A percentile compares a stretch with the other conserved stretches of the same genome.
Evolutionary conservation across 2,113 vertebrate genomes (phyloP).

Genomic region (Elephas maximus): DNA sequence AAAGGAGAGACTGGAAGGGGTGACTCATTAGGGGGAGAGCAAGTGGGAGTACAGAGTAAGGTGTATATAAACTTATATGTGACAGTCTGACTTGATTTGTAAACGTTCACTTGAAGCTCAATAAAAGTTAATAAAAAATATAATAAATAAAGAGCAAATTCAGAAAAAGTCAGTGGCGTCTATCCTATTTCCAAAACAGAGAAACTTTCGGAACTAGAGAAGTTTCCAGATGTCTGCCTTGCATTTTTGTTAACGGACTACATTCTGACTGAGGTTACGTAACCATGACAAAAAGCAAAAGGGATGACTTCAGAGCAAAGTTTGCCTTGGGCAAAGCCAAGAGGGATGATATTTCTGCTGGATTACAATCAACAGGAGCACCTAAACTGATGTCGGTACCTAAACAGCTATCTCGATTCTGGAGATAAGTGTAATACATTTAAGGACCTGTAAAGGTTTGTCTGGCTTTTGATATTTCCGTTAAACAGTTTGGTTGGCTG

Average conservation of each 20-base stretch:
- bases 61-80: no score
- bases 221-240: constrained; percentile 38
- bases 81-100: no score
- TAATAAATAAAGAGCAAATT: constrained; percentile 46
- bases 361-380: constrained; percentile 62
- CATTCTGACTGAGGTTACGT: constrained; percentile 62
- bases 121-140: no score
- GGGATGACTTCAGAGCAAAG: constrained; percentile 50
- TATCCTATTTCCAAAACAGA: constrained; percentile 51
- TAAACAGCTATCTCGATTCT: neutral
- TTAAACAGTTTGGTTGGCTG: neutral
- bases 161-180: neutral
- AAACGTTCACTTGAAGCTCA: no score
- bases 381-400: neutral
- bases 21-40: no score
- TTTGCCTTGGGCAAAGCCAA: constrained; percentile 74
- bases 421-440: neutral
- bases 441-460: neutral
- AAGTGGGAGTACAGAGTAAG: no score
- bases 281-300: constrained; percentile 66
- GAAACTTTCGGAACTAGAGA: neutral
- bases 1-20: no score
- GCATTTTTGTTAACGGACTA: constrained; percentile 8
- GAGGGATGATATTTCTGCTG: constrained; percentile 73
- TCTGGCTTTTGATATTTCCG: constrained; percentile 41